Conservation (phyloP, 1,140 invertebrate species). For the Anastatus disparis region DNA sequence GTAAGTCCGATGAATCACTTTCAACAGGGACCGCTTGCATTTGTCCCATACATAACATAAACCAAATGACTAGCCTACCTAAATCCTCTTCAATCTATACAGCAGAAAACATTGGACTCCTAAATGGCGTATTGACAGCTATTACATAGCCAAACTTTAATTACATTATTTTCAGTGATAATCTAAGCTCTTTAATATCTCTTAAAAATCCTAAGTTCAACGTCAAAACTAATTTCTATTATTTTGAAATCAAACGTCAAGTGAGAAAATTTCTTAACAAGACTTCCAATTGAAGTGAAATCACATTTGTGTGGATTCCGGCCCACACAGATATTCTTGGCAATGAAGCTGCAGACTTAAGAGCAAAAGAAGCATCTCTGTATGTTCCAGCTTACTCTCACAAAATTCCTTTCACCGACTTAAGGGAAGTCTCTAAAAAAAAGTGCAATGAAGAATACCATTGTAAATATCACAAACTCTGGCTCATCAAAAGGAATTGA, state of each 20-base stretch:
- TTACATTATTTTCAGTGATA: too few species aligned
- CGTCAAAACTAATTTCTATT: background rate
- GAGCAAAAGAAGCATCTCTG: background rate
- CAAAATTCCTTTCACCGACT: too few species aligned
- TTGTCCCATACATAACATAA: background rate
- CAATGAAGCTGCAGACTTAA: background rate
- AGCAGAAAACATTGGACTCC: slow-evolving; percentile 16
- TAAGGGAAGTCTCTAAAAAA: too few species aligned
- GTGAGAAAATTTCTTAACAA: background rate
- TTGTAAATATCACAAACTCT: too few species aligned
- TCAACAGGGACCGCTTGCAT: slow-evolving; percentile 2
- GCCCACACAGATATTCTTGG: background rate
- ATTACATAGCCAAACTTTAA: background rate
- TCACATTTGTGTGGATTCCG: background rate
- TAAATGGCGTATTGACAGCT: background rate
- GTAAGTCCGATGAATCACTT: background rate
- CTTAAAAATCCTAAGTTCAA: background rate
- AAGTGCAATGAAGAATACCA: too few species aligned
- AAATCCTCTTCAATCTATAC: too few species aligned
- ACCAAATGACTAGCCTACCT: background rate
- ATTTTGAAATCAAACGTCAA: slow-evolving; percentile 11
- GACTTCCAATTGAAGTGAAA: background rate
- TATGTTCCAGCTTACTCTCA: too few species aligned
- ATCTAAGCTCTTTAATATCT: too few species aligned
- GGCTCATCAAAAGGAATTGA: too few species aligned